Percentiles rank a stretch among this genome's conserved stretches.
phyloP scores from a whole-genome alignment of 2,888 invertebrate species.

The Seira sanloemensis region DNA sequence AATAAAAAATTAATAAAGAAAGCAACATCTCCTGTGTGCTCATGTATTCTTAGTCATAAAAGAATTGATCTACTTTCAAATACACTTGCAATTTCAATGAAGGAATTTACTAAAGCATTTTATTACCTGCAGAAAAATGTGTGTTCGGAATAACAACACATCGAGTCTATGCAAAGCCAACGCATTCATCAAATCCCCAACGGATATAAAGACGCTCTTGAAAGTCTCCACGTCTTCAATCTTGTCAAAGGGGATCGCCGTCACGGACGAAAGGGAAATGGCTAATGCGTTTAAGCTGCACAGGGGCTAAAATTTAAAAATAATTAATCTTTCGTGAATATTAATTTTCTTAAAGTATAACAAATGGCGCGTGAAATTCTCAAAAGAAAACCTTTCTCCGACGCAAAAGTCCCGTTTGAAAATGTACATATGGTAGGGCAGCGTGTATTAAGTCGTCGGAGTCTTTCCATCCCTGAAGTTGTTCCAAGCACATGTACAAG shows the following conservation, averaged over 20 bases:
- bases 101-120: too few relatives aligned
- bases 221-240: constrained; percentile 58
- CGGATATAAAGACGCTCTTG: constrained; percentile 61
- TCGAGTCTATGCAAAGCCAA: constrained; percentile 69
- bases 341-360: constrained; percentile 2
- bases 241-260: constrained; percentile 65
- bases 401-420: constrained; percentile 65
- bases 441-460: constrained; percentile 33
- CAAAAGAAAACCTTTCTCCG: constrained; percentile 64
- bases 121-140: constrained; percentile 69
- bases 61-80: constrained; percentile 13
- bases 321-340: constrained; percentile 16
- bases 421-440: constrained; percentile 61
- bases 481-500: constrained; percentile 54
- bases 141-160: constrained; percentile 70
- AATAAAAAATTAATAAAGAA: background rate
- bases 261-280: constrained; percentile 67
- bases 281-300: constrained; percentile 63
- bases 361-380: background rate
- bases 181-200: constrained; percentile 69
- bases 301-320: constrained; percentile 62
- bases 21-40: background rate
- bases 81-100: too few relatives aligned
- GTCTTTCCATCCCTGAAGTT: constrained; percentile 56
- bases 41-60: background rate